These are phyloP conservation scores for Pyrochroa serraticornis DNA, from an alignment of 2,888 invertebrate genomes.

Conservation along the genomic window DNA sequence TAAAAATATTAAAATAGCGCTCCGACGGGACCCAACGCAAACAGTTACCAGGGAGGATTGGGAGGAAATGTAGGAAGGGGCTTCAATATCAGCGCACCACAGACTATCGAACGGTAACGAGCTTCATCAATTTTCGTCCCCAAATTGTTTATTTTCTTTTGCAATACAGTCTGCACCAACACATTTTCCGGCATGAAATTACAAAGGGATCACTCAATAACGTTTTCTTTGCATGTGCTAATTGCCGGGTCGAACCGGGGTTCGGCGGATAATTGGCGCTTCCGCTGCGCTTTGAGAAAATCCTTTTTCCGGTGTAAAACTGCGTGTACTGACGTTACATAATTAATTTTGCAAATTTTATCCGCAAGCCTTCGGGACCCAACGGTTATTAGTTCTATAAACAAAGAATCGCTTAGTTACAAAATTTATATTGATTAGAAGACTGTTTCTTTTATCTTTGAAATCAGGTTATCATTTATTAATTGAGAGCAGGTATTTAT, in stretches of 20 bases:
- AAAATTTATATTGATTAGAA: too few relatives aligned
- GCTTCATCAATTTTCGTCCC: slow-evolving; percentile 40
- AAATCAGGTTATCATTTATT: too few relatives aligned
- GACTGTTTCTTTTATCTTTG: too few relatives aligned
- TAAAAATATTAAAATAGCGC: slow-evolving; percentile 19
- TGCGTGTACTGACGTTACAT: too few relatives aligned
- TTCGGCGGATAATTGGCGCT: slow-evolving; percentile 4
- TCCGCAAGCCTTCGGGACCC: too few relatives aligned
- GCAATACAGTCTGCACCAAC: slow-evolving; percentile 31
- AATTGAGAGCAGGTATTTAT: too few relatives aligned
- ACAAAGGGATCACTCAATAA: slow-evolving; percentile 33
- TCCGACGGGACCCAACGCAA: slow-evolving; percentile 8
- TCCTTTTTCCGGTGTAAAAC: too few relatives aligned
- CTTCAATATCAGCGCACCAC: slow-evolving; percentile 38
- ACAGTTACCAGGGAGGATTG: slow-evolving; percentile 3
- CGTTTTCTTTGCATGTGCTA: slow-evolving; percentile 31
- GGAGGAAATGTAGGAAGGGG: slow-evolving; percentile 8
- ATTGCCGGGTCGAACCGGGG: slow-evolving; percentile 14
- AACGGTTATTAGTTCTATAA: too few relatives aligned
- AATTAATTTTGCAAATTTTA: too few relatives aligned
- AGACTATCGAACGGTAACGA: slow-evolving; percentile 40
- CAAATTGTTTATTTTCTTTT: slow-evolving; percentile 39
- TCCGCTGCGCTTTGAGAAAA: background rate
- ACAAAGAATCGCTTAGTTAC: too few relatives aligned
- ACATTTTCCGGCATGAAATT: slow-evolving; percentile 29